These are phyloP conservation scores for Iguana delicatissima DNA, from an alignment of 2,797 vertebrate species.

Conservation along the genomic window DNA sequence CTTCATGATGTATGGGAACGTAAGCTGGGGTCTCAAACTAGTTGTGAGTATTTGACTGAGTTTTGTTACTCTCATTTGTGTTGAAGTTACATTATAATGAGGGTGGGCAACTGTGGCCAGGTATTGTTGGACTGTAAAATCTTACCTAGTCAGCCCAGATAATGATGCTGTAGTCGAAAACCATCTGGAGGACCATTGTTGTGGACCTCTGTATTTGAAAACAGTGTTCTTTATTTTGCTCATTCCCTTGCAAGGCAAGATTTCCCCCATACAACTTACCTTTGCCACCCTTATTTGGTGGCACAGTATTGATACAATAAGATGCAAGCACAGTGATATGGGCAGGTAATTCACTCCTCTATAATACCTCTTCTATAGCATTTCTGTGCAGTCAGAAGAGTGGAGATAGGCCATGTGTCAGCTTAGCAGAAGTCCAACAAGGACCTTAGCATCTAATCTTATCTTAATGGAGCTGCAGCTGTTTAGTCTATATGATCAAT, in stretches of 20 bases:
- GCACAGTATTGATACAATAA: background rate
- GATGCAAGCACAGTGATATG: background rate
- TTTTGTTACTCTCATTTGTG: background rate
- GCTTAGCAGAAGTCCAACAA: background rate
- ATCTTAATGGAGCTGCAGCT: background rate
- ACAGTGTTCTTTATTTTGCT: background rate
- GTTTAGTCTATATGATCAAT: background rate
- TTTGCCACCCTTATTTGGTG: background rate
- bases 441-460: background rate
- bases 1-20: slow-evolving; percentile 94
- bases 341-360: background rate
- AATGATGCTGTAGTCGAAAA: background rate
- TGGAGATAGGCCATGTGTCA: background rate
- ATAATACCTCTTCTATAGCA: background rate
- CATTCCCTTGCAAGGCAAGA: background rate
- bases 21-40: slow-evolving; percentile 93
- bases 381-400: background rate
- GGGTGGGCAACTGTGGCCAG: background rate
- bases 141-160: background rate
- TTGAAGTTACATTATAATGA: background rate
- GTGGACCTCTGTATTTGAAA: background rate
- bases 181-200: background rate
- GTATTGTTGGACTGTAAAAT: background rate
- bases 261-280: background rate
- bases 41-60: slow-evolving; percentile 86